These are phyloP conservation scores for Spinus pinus DNA, from an alignment of 2,797 vertebrate genomes.

Conservation along the genomic window DNA sequence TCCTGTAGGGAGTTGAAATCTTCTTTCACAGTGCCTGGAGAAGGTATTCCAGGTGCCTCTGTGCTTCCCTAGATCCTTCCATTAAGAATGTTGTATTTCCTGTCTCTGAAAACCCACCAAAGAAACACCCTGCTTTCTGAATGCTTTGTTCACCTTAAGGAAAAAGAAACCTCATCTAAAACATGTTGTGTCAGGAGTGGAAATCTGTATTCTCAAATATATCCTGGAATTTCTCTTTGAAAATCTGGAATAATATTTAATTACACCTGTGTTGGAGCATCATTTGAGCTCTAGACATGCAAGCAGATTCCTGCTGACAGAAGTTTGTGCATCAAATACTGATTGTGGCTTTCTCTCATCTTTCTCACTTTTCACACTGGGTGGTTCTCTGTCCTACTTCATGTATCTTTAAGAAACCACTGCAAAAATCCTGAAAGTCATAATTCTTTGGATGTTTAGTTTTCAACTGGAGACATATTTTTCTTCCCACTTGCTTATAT, in stretches of 20 bases:
- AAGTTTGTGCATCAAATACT: neutral
- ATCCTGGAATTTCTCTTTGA: neutral
- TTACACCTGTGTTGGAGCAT: accelerated
- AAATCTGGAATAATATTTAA: neutral
- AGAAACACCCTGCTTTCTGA: neutral
- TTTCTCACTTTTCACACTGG: neutral
- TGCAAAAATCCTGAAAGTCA: neutral
- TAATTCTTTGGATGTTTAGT: neutral
- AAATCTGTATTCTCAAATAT: neutral
- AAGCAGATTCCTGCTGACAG: neutral
- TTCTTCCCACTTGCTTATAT: neutral
- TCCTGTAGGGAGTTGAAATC: neutral
- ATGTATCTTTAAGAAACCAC: neutral
- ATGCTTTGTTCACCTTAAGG: neutral
- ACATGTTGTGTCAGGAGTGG: neutral
- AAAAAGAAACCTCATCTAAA: neutral
- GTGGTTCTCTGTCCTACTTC: neutral
- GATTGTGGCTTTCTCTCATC: neutral
- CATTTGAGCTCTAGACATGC: accelerated
- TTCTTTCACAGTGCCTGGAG: neutral
- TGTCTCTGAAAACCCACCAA: neutral
- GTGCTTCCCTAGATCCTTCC: neutral
- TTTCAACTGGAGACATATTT: neutral
- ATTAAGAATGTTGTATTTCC: neutral
- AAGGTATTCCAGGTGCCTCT: neutral